These are phyloP conservation scores for Conus betulinus DNA, from an alignment of 1,140 invertebrate species.

Conservation along the genomic window DNA sequence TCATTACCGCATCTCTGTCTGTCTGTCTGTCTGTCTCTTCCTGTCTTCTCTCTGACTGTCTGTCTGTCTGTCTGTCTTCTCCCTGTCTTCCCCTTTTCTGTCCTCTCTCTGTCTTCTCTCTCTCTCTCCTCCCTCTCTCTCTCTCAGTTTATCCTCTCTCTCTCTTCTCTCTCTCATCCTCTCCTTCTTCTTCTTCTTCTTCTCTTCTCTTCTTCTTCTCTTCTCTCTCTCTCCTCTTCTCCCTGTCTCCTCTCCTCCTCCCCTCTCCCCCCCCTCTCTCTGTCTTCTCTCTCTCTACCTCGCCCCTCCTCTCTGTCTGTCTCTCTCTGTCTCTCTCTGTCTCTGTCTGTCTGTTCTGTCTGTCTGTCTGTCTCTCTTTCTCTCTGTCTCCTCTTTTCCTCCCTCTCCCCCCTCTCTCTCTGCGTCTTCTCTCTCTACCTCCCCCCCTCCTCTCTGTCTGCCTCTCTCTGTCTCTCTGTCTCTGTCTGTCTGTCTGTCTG, in stretches of 20 bases:
- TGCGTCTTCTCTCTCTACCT: too few species aligned
- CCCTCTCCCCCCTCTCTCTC: too few species aligned
- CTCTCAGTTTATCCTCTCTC: too few species aligned
- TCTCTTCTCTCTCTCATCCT: neutral
- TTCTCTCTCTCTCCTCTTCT: neutral
- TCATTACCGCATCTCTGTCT: neutral
- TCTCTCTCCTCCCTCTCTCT: neutral
- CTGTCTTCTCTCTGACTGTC: neutral
- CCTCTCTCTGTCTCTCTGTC: conserved; percentile 11
- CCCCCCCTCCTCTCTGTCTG: too few species aligned
- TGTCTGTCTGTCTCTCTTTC: too few species aligned
- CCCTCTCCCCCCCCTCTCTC: too few species aligned
- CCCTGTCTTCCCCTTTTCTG: too few species aligned
- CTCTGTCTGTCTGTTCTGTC: too few species aligned
- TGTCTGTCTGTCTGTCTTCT: too few species aligned
- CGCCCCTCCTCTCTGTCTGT: too few species aligned
- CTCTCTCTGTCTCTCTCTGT: conserved; percentile 6
- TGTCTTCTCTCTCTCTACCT: conserved; percentile 8
- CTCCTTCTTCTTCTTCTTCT: neutral
- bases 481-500: neutral
- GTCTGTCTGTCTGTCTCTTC: neutral
- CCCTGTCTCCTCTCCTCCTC: neutral
- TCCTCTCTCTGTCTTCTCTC: neutral
- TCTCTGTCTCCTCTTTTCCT: too few species aligned
- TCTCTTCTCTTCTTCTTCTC: neutral